phyloP scores from a whole-genome alignment of 1,140 invertebrate species.

The Coenobita brevimanus region DNA sequence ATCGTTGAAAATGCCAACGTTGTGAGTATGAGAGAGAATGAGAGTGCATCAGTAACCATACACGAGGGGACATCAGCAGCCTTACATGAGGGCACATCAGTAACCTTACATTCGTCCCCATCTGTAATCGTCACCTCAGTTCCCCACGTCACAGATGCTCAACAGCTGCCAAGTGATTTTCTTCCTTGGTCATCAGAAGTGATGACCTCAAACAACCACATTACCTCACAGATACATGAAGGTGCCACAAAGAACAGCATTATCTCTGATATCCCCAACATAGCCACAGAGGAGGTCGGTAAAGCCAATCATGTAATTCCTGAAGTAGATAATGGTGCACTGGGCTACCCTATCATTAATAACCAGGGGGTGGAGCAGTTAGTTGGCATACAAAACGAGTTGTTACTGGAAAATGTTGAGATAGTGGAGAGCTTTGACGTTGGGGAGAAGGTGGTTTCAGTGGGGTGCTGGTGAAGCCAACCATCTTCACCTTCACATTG shows the following conservation, averaged over 20 bases:
- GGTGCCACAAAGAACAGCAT: too few species aligned
- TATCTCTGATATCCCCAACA: too few species aligned
- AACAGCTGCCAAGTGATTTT: background rate
- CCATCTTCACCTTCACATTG: too few species aligned
- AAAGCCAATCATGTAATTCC: background rate
- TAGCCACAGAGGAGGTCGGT: background rate
- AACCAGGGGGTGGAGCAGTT: constrained; percentile 18
- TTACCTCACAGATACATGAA: too few species aligned
- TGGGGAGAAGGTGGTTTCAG: background rate
- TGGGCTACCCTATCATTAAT: constrained; percentile 15
- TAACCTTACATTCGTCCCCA: constrained; percentile 1
- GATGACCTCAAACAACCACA: too few species aligned
- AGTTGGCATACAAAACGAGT: constrained; percentile 6
- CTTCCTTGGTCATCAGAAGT: constrained; percentile 34
- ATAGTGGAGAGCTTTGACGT: constrained; percentile 39
- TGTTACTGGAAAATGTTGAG: constrained; percentile 44
- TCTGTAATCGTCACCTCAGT: constrained; percentile 38
- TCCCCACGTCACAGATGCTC: constrained; percentile 15
- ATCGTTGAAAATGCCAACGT: constrained; percentile 43
- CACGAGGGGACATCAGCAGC: background rate
- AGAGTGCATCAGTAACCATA: too few species aligned
- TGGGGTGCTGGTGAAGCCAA: background rate
- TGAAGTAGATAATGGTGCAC: background rate
- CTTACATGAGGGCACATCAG: background rate
- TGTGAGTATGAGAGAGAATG: constrained; percentile 15